phyloP scores from a whole-genome alignment of 2,888 invertebrate genomes.

The Tinea trinotella region DNA sequence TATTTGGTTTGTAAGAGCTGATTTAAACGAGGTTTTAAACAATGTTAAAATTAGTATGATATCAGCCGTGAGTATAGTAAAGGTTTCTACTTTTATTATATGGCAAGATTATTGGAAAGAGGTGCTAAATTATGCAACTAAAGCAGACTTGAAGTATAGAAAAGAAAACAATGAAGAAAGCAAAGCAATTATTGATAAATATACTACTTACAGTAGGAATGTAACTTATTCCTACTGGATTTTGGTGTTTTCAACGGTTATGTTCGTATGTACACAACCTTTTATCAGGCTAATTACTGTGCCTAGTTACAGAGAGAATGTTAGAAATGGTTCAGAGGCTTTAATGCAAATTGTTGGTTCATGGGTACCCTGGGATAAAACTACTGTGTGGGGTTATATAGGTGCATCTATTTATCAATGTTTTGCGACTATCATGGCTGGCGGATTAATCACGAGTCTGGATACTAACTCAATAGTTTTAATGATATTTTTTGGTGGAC shows the following conservation, averaged over 20 bases:
- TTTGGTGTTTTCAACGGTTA: constrained; percentile 49
- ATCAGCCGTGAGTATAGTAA: constrained; percentile 46
- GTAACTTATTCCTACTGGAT: constrained; percentile 50
- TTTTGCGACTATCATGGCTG: constrained; percentile 50
- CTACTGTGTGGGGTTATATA: constrained; percentile 36
- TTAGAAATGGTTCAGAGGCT: constrained; percentile 38
- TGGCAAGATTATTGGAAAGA: constrained; percentile 48
- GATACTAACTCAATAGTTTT: constrained; percentile 54
- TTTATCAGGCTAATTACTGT: constrained; percentile 40
- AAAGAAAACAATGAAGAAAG: constrained; percentile 30
- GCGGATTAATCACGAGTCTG: constrained; percentile 57
- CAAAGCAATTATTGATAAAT: constrained; percentile 31
- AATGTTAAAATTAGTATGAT: constrained; percentile 56
- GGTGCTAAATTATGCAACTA: constrained; percentile 48
- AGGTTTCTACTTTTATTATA: constrained; percentile 42
- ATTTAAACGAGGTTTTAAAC: constrained; percentile 45
- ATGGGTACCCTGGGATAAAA: constrained; percentile 58
- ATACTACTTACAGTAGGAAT: constrained; percentile 47
- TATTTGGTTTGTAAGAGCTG: constrained; percentile 49
- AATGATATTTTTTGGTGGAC: constrained; percentile 56
- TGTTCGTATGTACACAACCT: constrained; percentile 45
- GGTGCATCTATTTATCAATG: constrained; percentile 42
- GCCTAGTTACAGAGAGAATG: constrained; percentile 36
- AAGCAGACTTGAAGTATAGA: constrained; percentile 41
- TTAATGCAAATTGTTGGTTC: constrained; percentile 53